A percentile compares a stretch with the other conserved stretches of the same genome.
These are phyloP conservation scores for Eumerus sabulonum DNA, from an alignment of 2,888 invertebrate genomes.

Conservation along the genomic window DNA sequence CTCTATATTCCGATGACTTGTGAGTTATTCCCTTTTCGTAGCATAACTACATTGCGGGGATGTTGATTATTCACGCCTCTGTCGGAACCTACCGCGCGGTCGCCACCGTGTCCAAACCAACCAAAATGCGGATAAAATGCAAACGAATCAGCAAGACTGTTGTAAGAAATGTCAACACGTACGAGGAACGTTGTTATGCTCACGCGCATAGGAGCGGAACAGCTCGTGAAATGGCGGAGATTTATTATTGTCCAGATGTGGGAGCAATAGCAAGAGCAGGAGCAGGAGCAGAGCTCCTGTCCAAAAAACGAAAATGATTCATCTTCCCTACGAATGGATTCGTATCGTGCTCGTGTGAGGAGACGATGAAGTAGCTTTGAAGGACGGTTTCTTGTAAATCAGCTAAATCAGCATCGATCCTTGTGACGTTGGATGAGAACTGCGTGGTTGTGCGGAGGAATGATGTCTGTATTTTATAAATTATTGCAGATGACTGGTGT, in stretches of 20 bases:
- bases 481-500: slow-evolving; percentile 57
- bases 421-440: too few relatives aligned
- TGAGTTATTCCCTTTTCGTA: neutral
- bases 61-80: slow-evolving; percentile 63
- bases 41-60: slow-evolving; percentile 3
- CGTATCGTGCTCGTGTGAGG: slow-evolving; percentile 44
- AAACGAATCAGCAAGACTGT: slow-evolving; percentile 56
- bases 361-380: slow-evolving; percentile 45
- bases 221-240: slow-evolving; percentile 54
- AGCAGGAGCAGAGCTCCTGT: slow-evolving; percentile 60
- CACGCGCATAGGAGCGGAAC: slow-evolving; percentile 49
- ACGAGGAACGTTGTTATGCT: slow-evolving; percentile 55
- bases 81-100: slow-evolving; percentile 44
- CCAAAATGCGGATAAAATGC: slow-evolving; percentile 36
- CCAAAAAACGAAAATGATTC: slow-evolving; percentile 62
- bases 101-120: neutral
- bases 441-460: slow-evolving; percentile 2
- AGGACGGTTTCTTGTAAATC: slow-evolving; percentile 48
- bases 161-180: slow-evolving; percentile 68
- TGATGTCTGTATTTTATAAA: slow-evolving; percentile 55
- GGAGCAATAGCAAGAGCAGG: slow-evolving; percentile 16
- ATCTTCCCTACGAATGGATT: slow-evolving; percentile 52
- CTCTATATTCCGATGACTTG: slow-evolving; percentile 59
- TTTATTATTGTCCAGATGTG: slow-evolving; percentile 57
- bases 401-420: slow-evolving; percentile 22